Percentiles rank a stretch among this genome's conserved stretches.
Evolutionary conservation across 2,888 invertebrate genomes (phyloP).

Genomic region (Lithophane leautieri): DNA sequence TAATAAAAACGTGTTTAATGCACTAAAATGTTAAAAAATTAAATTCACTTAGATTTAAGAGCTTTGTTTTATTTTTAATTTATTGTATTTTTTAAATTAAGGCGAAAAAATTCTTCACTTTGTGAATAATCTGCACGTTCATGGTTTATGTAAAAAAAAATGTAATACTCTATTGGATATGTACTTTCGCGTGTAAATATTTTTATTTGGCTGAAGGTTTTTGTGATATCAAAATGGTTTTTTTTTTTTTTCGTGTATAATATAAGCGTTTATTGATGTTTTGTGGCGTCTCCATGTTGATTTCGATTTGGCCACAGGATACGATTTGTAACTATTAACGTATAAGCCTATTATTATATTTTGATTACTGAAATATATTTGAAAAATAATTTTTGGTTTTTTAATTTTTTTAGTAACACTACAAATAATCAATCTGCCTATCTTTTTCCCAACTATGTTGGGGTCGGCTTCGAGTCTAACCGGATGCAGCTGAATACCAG

Average conservation of each 20-base stretch:
- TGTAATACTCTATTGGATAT: slow-evolving; percentile 81
- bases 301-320: slow-evolving; percentile 81
- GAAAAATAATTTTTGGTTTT: slow-evolving; percentile 81
- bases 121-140: slow-evolving; percentile 86
- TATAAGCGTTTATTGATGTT: slow-evolving; percentile 67
- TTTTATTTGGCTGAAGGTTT: slow-evolving; percentile 64
- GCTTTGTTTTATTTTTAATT: slow-evolving; percentile 71
- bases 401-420: slow-evolving; percentile 66
- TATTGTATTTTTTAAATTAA: slow-evolving; percentile 72
- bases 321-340: slow-evolving; percentile 89
- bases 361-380: slow-evolving; percentile 91
- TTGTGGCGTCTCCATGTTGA: slow-evolving; percentile 62
- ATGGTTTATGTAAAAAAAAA: slow-evolving; percentile 80
- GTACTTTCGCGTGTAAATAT: slow-evolving; percentile 80
- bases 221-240: slow-evolving; percentile 70
- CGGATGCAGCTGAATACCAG: no score
- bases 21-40: slow-evolving; percentile 77
- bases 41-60: slow-evolving; percentile 79
- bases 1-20: slow-evolving; percentile 75
- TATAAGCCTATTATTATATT: slow-evolving; percentile 91
- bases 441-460: no score
- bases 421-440: no score
- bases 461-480: no score
- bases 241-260: slow-evolving; percentile 67
- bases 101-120: slow-evolving; percentile 75